Conservation (phyloP, 2,888 invertebrate genomes). For the Punctoribates punctum region DNA sequence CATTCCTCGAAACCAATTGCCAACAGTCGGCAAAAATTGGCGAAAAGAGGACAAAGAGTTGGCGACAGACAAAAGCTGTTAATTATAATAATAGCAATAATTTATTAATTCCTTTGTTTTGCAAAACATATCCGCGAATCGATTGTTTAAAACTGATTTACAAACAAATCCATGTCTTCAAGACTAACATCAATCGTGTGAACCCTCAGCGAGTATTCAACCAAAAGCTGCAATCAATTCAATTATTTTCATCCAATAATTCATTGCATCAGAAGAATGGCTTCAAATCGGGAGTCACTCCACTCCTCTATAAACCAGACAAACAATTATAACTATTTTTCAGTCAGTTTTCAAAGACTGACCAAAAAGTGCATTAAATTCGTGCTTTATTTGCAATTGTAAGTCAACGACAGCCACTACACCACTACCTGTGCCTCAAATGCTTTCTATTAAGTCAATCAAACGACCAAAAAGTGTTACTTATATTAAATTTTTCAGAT, state of each 20-base stretch:
- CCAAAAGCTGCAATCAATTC: not conserved
- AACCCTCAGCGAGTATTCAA: not conserved
- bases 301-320: not conserved
- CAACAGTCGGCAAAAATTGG: too few relatives aligned
- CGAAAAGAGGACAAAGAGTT: too few relatives aligned
- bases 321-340: not conserved
- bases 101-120: constrained; percentile 37
- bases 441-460: too few relatives aligned
- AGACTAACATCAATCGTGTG: not conserved
- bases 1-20: too few relatives aligned
- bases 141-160: constrained; percentile 41
- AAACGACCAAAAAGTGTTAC: not conserved
- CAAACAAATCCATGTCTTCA: constrained; percentile 3
- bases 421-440: not conserved
- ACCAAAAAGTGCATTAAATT: not conserved
- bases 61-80: not conserved
- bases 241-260: not conserved
- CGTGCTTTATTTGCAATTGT: not conserved
- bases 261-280: constrained; percentile 14
- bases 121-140: constrained; percentile 34
- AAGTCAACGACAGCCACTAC: not conserved
- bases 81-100: not conserved
- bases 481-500: too few relatives aligned
- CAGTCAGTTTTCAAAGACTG: not conserved
- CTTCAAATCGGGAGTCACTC: not conserved